Base-by-base conservation (phyloP, 2,888 invertebrate species). In the Fissipunctia ypsillon region DNA sequence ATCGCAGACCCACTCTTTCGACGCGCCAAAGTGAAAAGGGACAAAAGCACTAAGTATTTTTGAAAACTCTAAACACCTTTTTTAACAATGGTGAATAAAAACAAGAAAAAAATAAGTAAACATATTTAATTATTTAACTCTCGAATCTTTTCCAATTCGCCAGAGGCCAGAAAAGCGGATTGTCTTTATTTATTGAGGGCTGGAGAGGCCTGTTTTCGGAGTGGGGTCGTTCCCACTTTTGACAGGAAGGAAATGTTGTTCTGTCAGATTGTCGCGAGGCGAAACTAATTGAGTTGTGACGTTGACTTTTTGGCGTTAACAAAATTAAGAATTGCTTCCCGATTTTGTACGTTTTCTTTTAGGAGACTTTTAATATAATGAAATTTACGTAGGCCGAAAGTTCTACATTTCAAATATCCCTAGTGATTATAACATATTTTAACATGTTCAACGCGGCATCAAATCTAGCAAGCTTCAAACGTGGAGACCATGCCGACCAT, bases 61-160 rank as follows among this genome's bases (percentile, higher is more conserved):
- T 69, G 56, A 79, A 54, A 70, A 45, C 48, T n/a, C 57, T n/a
- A 70, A 60, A 75, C 75, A 69, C 52, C 41, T 31, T 77, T 71
- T 63, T 63, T 25, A 68, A 80, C 67, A 70, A 82, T 64, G 69
- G 14, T 59, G 19, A 50, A 56, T 9, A 56, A 74, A 78, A 45
- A 83, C 52, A 69, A 28, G 50, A 59, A 59, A 16, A 69, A 80
- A 69, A 69, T 73, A 66, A 65, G 35, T 54, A 70, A 59, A 83
- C 71, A 71, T 69, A 80, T 80, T 76, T 71, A 75, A 81, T 81
- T 83, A 84, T 80, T 80, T 71, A 59, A 50, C 60, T 48, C 57
- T 64, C 6, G 6, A 45, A 43, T 31, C 60, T 73, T 80, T 80
- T 52, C 43, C 63, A 76, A 71, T 75, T 43, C 61, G 19, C 60